phyloP scores from a whole-genome alignment of 2,113 vertebrate genomes.

The Ageneiosus marmoratus region DNA sequence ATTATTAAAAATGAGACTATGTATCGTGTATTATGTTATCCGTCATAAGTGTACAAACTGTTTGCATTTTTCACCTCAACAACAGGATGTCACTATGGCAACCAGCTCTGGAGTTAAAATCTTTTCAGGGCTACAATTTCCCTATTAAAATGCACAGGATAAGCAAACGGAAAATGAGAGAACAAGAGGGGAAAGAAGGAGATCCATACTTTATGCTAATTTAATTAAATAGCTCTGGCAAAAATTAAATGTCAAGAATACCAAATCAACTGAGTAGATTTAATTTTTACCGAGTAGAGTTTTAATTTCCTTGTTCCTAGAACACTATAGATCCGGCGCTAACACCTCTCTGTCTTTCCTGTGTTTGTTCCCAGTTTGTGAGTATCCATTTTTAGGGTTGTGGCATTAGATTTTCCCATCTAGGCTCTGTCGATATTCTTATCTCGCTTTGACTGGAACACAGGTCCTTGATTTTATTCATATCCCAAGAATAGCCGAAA shows the following conservation, averaged over 20 bases:
- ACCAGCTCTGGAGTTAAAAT: constrained; percentile 44
- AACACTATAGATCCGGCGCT: not conserved
- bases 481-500: constrained; percentile 44
- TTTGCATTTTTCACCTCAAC: constrained; percentile 5
- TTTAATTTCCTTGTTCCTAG: not conserved
- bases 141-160: constrained; percentile 34
- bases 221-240: constrained; percentile 14
- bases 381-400: not conserved
- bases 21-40: not conserved
- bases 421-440: constrained; percentile 39
- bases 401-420: not conserved
- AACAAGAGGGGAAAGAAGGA: not conserved
- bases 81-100: constrained; percentile 38
- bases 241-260: constrained; percentile 5
- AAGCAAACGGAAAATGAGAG: not conserved
- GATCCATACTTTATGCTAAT: not conserved
- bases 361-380: not conserved
- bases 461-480: constrained; percentile 37
- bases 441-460: constrained; percentile 41
- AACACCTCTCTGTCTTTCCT: not conserved
- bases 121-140: constrained; percentile 29
- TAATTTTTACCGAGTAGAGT: not conserved
- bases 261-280: not conserved
- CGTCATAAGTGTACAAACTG: not conserved
- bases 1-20: not conserved